A percentile compares a stretch with the other conserved stretches of the same genome.
Evolutionary conservation across 1,140 invertebrate genomes (phyloP).

Genomic region (Gonioctena quinquepunctata): DNA sequence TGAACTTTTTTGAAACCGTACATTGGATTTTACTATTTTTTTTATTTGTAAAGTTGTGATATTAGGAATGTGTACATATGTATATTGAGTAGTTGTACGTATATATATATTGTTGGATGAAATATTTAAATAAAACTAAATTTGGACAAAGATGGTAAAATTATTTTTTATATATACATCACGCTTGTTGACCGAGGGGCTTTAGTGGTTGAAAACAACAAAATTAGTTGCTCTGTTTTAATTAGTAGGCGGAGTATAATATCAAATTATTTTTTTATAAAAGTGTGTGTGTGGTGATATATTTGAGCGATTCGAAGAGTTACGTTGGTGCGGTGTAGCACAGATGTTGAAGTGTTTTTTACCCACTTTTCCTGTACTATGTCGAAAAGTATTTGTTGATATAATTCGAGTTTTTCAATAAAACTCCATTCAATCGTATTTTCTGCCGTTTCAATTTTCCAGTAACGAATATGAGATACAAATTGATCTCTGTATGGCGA

Average conservation of each 20-base stretch:
- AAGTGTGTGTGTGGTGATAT: not conserved
- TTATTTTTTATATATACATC: conserved; percentile 25
- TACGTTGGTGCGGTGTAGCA: not conserved
- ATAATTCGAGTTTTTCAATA: too few species aligned
- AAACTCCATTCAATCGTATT: too few species aligned
- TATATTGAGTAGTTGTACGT: conserved; percentile 8
- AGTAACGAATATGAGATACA: too few species aligned
- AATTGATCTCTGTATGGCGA: too few species aligned
- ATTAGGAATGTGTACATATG: conserved; percentile 15
- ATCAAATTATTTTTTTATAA: not conserved
- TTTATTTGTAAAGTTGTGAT: conserved; percentile 10
- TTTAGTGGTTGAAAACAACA: not conserved
- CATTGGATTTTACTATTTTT: conserved; percentile 9
- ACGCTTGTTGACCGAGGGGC: not conserved
- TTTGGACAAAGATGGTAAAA: not conserved
- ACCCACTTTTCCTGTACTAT: too few species aligned
- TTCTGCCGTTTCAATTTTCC: too few species aligned
- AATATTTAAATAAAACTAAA: conserved; percentile 10
- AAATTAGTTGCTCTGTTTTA: not conserved
- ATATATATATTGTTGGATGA: conserved; percentile 9
- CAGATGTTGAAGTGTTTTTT: too few species aligned
- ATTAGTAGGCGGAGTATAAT: not conserved
- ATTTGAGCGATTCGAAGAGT: not conserved
- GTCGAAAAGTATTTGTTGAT: too few species aligned
- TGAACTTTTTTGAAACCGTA: conserved; percentile 1